A percentile compares a stretch with the other conserved stretches of the same genome.
Conservation (phyloP, 2,797 vertebrate genomes). For the Galaxias olidus region DNA sequence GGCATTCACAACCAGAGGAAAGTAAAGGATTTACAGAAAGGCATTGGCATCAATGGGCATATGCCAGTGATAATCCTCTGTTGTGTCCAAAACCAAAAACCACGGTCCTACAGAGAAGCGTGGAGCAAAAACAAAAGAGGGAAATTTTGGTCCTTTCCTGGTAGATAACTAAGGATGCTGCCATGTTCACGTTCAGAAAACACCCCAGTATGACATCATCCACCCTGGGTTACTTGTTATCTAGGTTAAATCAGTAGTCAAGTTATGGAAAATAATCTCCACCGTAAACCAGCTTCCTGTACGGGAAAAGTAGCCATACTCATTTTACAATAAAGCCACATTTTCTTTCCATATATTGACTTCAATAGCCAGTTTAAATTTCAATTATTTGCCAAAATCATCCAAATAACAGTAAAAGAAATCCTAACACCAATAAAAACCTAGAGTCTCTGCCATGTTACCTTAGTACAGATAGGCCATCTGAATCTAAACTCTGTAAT, state of each 20-base stretch:
- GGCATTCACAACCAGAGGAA: neutral
- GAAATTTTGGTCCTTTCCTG: constrained; percentile 5
- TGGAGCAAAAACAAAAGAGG: neutral
- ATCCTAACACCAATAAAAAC: too few species aligned
- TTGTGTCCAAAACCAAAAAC: constrained; percentile 18
- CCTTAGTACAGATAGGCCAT: too few species aligned
- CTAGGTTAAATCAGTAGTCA: constrained; percentile 33
- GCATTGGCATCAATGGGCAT: neutral
- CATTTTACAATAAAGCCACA: constrained; percentile 22
- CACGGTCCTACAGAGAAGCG: neutral
- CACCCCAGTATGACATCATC: constrained; percentile 42
- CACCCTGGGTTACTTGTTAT: constrained; percentile 28
- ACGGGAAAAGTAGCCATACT: constrained; percentile 31
- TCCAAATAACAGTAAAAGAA: too few species aligned
- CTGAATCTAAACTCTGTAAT: too few species aligned
- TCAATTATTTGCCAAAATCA: neutral
- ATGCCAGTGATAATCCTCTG: constrained; percentile 22
- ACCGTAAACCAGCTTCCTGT: constrained; percentile 39
- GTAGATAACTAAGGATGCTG: constrained; percentile 21
- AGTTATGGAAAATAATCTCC: constrained; percentile 35
- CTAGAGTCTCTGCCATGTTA: too few species aligned
- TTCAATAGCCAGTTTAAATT: constrained; percentile 1
- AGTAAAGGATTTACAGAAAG: neutral
- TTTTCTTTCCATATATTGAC: constrained; percentile 19
- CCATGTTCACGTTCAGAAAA: neutral